A percentile compares a stretch with the other conserved stretches of the same genome.
Evolutionary conservation across 2,113 vertebrate genomes (phyloP).

Genomic region (Saccopteryx bilineata): DNA sequence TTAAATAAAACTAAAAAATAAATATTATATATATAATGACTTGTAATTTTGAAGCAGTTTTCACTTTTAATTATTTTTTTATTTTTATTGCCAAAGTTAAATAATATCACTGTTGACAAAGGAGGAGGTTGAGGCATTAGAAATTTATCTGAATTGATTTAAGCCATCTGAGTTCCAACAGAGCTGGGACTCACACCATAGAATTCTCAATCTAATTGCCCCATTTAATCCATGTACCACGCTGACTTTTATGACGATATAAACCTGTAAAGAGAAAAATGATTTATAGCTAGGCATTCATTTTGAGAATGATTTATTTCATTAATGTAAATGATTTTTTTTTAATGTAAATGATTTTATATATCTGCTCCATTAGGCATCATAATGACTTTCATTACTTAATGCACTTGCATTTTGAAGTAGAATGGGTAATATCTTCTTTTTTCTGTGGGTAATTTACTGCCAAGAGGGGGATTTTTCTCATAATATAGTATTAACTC

Average conservation of each 20-base stretch:
- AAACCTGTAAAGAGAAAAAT: background rate
- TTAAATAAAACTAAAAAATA: background rate
- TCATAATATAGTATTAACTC: constrained; percentile 53
- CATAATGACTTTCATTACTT: constrained; percentile 64
- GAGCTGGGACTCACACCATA: background rate
- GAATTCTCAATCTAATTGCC: background rate
- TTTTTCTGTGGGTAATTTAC: constrained; percentile 55
- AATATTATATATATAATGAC: background rate
- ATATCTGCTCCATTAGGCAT: constrained; percentile 10
- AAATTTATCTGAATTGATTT: background rate
- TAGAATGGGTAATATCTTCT: constrained; percentile 55
- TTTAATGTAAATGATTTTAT: constrained; percentile 39
- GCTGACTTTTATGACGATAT: background rate
- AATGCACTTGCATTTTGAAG: constrained; percentile 54
- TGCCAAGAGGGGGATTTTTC: background rate
- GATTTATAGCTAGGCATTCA: background rate
- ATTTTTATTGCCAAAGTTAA: background rate
- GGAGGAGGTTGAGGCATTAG: background rate
- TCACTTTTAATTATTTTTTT: background rate
- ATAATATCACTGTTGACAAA: background rate
- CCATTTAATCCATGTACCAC: background rate
- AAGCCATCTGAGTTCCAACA: background rate
- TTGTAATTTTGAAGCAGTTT: background rate
- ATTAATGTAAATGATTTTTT: constrained; percentile 45
- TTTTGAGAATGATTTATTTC: constrained; percentile 61